Conservation (phyloP, 2,888 invertebrate genomes). For the Oeneis ivallda region DNA sequence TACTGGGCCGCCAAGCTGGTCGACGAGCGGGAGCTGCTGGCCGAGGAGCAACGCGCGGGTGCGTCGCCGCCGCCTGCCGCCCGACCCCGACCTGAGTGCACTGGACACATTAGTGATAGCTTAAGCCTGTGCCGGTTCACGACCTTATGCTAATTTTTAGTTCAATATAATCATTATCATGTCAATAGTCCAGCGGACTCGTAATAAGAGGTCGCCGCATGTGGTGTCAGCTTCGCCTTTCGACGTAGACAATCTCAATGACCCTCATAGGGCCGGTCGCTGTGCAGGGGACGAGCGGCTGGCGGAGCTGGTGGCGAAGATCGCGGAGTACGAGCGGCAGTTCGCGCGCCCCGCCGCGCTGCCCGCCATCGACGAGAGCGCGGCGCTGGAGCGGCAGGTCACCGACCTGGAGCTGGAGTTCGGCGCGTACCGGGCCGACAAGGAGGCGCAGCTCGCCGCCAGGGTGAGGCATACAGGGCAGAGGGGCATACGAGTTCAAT, state of each 20-base stretch:
- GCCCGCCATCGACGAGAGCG: constrained; percentile 90
- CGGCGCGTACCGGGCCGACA: constrained; percentile 55
- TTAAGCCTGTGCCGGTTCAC: no score
- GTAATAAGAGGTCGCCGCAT: no score
- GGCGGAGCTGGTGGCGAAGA: constrained; percentile 69
- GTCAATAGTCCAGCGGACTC: no score
- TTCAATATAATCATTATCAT: no score
- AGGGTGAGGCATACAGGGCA: no score
- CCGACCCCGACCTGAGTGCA: no score
- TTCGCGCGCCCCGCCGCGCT: constrained; percentile 81
- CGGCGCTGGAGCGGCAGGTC: constrained; percentile 83
- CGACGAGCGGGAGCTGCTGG: constrained; percentile 88
- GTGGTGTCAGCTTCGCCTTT: no score
- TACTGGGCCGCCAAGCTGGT: constrained; percentile 91
- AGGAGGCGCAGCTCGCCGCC: constrained; percentile 1
- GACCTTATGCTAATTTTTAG: no score
- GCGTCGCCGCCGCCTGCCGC: constrained; percentile 50
- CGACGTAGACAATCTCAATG: no score
- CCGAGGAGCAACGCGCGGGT: constrained; percentile 87
- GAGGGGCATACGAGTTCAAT: no score
- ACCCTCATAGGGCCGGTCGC: not conserved
- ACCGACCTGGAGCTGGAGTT: constrained; percentile 87
- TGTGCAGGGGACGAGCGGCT: constrained; percentile 35
- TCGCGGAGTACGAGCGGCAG: constrained; percentile 91
- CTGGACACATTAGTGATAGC: no score